Base-by-base conservation (phyloP, 2,797 vertebrate genomes). In the Rhincodon typus region DNA sequence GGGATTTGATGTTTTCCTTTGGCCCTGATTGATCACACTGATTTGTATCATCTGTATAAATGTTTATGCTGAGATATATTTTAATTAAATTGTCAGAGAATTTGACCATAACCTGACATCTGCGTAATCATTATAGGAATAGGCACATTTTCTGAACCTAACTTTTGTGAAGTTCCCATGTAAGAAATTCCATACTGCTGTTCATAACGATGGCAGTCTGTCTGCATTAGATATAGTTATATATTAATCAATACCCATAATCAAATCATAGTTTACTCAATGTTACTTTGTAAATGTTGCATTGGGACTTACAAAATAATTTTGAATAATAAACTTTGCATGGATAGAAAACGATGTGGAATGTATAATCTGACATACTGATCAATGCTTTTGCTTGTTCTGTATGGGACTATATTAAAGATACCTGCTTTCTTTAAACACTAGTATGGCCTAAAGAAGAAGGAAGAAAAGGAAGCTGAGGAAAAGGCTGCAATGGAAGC, bases 401-500 rank as follows among this genome's bases (percentile, higher is more conserved):
- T 15, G 23, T 42, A 72, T 46, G 94, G 21, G 30, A 23, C 21
- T 13, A 46, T 84, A 2, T 23, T 93, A 93, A 93, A 69, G 50
- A 23, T 95, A 30, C 7, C 17, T 57, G 42, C 95, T 86, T 72
- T 67, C 2, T 50, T 90, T 46, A 21, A 21, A 30, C 4, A 96
- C 0, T 96, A 99, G 99, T 99, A 99, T 0, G 99, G 99, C 79
- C 98, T 99, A 97, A 99, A 99, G 98, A 99, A 99, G 97, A 99
- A 99, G 96, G 99, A 99, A 96, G 99, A 99, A 97, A 99, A 99
- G 96, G 99, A 99, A 96, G 99, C 99, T 0, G 99, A 99, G 97
- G 99, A 99, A 97, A 99, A 99, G 96, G 99, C 99, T 0, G 99
- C 99, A 0, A 98, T 99, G 98, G 99, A 99, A 96, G 99, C 99